These are phyloP conservation scores for Haliclystus octoradiatus DNA, from an alignment of 30 jellyfish, hydroid and myxozoan genomes.

Conservation along the genomic window DNA sequence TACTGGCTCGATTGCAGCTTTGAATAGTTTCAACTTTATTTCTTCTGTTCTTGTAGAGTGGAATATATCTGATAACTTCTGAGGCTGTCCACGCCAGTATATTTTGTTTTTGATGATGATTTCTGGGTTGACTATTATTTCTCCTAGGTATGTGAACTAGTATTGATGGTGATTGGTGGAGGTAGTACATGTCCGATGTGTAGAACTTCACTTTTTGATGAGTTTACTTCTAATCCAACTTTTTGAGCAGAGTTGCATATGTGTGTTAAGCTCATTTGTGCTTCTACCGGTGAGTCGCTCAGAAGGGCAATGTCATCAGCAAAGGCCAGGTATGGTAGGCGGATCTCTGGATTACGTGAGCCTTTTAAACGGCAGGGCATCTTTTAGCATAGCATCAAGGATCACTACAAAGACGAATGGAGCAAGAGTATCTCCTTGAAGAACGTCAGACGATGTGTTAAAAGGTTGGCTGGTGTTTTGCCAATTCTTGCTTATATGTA, in stretches of 20 bases:
- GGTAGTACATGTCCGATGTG: background rate
- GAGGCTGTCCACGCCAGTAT: background rate
- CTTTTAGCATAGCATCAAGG: background rate
- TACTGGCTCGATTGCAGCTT: background rate
- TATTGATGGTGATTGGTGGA: background rate
- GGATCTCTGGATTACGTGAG: background rate
- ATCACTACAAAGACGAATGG: background rate
- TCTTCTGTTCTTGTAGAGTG: background rate
- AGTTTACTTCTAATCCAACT: background rate
- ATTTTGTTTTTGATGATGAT: background rate
- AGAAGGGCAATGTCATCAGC: background rate
- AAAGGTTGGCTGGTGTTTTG: background rate
- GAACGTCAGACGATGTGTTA: background rate
- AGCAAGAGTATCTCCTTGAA: background rate
- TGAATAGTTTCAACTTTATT: background rate
- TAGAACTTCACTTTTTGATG: background rate
- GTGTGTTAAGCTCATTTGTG: background rate
- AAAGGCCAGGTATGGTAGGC: slow-evolving; percentile 1
- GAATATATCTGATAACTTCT: background rate
- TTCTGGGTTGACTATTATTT: background rate
- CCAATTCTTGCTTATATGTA: no score
- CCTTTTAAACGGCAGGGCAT: background rate
- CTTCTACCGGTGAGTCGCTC: background rate
- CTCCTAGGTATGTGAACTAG: background rate
- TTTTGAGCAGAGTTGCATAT: background rate